Evolutionary conservation across 1,140 invertebrate species (phyloP), one percentile per base, ranked within the genome.

Genomic region (Daktulosphaira vitifoliae): DNA sequence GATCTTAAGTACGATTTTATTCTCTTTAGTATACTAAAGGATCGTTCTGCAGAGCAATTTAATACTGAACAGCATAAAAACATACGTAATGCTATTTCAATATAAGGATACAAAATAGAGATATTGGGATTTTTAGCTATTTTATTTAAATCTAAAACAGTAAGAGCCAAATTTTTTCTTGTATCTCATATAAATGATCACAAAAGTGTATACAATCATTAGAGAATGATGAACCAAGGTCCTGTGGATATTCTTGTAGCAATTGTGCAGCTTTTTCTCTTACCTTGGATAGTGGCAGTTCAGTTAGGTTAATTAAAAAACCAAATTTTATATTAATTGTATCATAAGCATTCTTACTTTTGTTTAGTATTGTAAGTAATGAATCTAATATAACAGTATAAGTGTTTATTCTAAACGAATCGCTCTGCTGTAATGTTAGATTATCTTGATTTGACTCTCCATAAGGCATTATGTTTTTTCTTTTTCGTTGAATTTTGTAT

Each of bases 11-110:
- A 37, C 5, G 33, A 37, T 37, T 37, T 37, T 5, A 37, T 37
- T 37, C 33, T 37, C 5, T 37, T 37, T 5, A 7, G 13, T 7
- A 13, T 37, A 13, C 13, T 7, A 6, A 37, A 37, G 5, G 13
- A 37, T 7, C 6, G 33, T 37, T 37, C 13, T n/a, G n/a, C n/a
- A n/a, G n/a, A n/a, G n/a, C n/a, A n/a, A n/a, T n/a, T n/a, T n/a
- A n/a, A n/a, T n/a, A n/a, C n/a, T n/a, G n/a, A n/a, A n/a, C n/a
- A 37, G 33, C 33, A 13, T 37, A 26, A 50, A 50, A 50, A 50
- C 52, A 54, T 54, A 13, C 51, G 51, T 18, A 37, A 38, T 18
- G 51, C 51, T 25, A 53, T 53, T 20, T 53, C 26, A 38, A 53
- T 26, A 2, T 53, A 37, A 33, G 29, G 52, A 29, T 54, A 54